Evolutionary conservation across 2,797 vertebrate genomes (phyloP), one percentile per base, ranked within the genome.

Genomic region (Lithobates pipiens): DNA sequence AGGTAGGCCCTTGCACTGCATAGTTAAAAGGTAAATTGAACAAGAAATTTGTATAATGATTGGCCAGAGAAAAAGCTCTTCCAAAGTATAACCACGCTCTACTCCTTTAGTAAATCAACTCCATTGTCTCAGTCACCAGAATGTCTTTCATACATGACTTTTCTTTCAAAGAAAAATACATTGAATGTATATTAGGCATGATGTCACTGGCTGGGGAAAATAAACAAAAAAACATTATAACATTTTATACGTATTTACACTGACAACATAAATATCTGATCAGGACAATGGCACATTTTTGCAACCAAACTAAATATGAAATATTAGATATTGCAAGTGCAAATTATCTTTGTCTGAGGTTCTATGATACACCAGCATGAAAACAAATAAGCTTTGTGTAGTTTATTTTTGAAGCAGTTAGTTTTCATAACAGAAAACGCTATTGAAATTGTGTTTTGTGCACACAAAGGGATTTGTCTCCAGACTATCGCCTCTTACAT

Each of bases 391-490:
- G 44, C 7, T 29, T 39, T 65, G 27, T 74, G 57, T 46, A 34
- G 23, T 11, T 25, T 27, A 32, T 29, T 61, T 65, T 46, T 15
- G 1, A 18, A 5, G 15, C 54, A 44, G 21, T 10, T 7, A 25
- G 73, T 78, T 77, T 78, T 79, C 69, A 80, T 42, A 79, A 73
- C 76, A 79, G 2, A 44, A 46, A n/a, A 73, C 3, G 13, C 11
- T 34, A 61, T 44, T 34, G 69, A 65, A 10, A 15, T 36, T 18
- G 10, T 80, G 69, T 80, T 80, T 75, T 75, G 77, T 29, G 25
- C 79, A 85, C n/a, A 67, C 68, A 80, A 54, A 68, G 77, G 18
- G 9, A 3, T 42, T 21, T 29, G 44, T 23, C 16, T 67, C 18
- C 27, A 21, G 32, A 46, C 25, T 73, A 39, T 21, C 34, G 46